Percentiles rank a stretch among this genome's conserved stretches.
Evolutionary conservation across 2,113 vertebrate genomes (phyloP).

Genomic region (Spea multiplicata): DNA sequence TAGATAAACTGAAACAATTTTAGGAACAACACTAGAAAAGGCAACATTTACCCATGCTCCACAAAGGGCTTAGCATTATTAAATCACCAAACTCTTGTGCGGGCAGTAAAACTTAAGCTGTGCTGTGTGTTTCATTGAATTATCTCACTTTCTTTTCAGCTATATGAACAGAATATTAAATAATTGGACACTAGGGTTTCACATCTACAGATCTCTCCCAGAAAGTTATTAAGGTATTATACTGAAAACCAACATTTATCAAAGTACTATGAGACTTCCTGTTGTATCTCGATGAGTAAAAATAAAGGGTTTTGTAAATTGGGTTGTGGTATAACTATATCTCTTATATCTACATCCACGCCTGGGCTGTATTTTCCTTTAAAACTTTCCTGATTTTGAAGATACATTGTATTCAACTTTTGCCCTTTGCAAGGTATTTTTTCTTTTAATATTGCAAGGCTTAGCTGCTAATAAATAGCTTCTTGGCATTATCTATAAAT

Average conservation of each 20-base stretch:
- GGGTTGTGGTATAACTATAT: constrained; percentile 15
- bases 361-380: constrained; percentile 5
- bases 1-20: not conserved
- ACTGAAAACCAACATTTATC: constrained; percentile 68
- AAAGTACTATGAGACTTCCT: constrained; percentile 43
- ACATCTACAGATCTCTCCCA: constrained; percentile 70
- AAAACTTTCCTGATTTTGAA: constrained; percentile 8
- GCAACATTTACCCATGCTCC: constrained; percentile 51
- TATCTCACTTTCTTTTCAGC: constrained; percentile 70
- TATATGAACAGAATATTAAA: constrained; percentile 60
- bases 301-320: constrained; percentile 26
- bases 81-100: constrained; percentile 68
- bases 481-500: constrained; percentile 26
- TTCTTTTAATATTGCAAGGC: constrained; percentile 34
- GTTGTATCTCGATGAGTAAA: constrained; percentile 5
- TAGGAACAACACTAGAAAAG: not conserved
- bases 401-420: constrained; percentile 23
- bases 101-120: constrained; percentile 69
- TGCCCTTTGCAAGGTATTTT: constrained; percentile 16
- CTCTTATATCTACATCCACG: constrained; percentile 22
- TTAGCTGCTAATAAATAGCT: constrained; percentile 31
- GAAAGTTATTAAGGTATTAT: constrained; percentile 68
- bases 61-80: constrained; percentile 69
- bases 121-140: constrained; percentile 74
- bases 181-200: constrained; percentile 72